These are phyloP conservation scores for Nyctibius grandis DNA, from an alignment of 2,797 vertebrate species.

Conservation along the genomic window DNA sequence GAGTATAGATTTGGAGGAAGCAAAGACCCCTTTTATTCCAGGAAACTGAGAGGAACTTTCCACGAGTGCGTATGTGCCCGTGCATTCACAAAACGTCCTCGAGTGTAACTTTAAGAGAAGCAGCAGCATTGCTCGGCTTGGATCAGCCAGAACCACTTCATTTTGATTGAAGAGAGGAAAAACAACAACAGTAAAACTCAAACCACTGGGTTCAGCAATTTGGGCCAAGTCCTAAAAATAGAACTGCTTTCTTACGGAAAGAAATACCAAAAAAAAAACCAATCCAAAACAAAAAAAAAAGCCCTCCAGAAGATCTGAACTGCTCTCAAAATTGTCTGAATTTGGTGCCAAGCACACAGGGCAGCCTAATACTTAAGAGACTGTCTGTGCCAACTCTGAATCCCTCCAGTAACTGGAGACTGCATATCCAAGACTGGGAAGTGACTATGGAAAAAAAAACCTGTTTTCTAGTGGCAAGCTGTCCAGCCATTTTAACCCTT, in stretches of 20 bases:
- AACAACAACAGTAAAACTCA: constrained; percentile 70
- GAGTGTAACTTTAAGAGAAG: constrained; percentile 44
- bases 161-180: constrained; percentile 65
- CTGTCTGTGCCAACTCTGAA: constrained; percentile 23
- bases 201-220: constrained; percentile 45
- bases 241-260: constrained; percentile 67
- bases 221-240: constrained; percentile 74
- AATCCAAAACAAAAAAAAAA: background rate
- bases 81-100: background rate
- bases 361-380: constrained; percentile 21
- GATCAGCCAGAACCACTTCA: constrained; percentile 36
- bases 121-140: background rate
- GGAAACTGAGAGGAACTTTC: constrained; percentile 45
- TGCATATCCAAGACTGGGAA: background rate
- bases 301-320: constrained; percentile 49
- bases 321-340: constrained; percentile 63
- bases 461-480: constrained; percentile 11
- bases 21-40: constrained; percentile 30
- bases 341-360: constrained; percentile 61
- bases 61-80: background rate
- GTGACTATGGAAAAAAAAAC: background rate
- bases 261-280: constrained; percentile 45
- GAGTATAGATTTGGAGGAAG: constrained; percentile 14
- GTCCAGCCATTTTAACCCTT: background rate
- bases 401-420: constrained; percentile 34